Base-by-base conservation (phyloP, 2,888 invertebrate species). In the Chrysomela aeneicollis region DNA sequence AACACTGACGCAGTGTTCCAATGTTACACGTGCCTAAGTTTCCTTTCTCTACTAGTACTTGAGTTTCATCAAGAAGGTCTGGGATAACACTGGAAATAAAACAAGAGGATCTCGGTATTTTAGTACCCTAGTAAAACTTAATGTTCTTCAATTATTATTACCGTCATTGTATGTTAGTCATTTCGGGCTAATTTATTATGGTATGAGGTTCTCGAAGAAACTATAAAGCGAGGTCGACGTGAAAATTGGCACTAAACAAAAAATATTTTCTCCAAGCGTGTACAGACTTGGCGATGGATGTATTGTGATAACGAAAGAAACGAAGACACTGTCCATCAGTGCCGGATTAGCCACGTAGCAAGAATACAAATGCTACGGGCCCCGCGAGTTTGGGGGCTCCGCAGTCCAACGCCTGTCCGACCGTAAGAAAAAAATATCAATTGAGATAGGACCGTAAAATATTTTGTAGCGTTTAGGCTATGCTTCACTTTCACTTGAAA, bases 101-200 rank as follows among this genome's bases (percentile, higher is more conserved):
- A 57, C 61, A 64, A 58, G 50, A 63, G 58, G 55, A 61, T 51
- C 60, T 60, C 50, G 52, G 55, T 61, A 61, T 57, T 64, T 61
- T 61, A 64, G 61, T 64, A 52, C 64, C 47, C 32, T 61, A 64
- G 60, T 64, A 64, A 64, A 61, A 64, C 32, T 64, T 64, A 51
- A 64, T 61, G 54, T 22, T 17, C 61, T 18, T 55, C n/a, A 22
- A 55, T 57, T 64, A 57, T 64, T 58, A 51, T 50, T 61, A 51
- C 55, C 52, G 57, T 51, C 26, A 46, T 46, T 30, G 22, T 21
- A 53, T 53, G 30, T 54, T 32, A 35, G 50, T 59, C 30, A 53
- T 51, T 46, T 61, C 49, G 35, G 52, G 52, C 57, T 35, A 58
- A 64, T 61, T 64, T 60, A 64, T 64, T 35, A 47, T 3, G 6